phyloP scores from a whole-genome alignment of 23 tunicate genomes.

The Trididemnum nubilum region DNA sequence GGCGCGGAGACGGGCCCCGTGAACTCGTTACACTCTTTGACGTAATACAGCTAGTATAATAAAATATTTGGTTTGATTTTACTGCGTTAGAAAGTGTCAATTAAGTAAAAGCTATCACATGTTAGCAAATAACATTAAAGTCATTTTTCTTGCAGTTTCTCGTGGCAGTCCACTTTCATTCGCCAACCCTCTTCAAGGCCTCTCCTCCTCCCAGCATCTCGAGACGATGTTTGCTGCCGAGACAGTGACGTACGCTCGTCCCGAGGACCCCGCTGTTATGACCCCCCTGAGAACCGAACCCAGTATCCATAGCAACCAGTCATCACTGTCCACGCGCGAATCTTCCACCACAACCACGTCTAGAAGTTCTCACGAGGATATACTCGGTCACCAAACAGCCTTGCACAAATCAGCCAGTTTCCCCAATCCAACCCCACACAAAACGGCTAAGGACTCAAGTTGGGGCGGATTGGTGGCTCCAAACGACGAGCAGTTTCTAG shows the following conservation, averaged over 20 bases:
- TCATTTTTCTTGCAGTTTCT: no score
- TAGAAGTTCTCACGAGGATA: neutral
- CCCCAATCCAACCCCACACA: neutral
- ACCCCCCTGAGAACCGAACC: neutral
- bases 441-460: neutral
- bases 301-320: constrained; percentile 40
- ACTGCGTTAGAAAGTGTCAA: no score
- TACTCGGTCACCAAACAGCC: neutral
- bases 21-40: no score
- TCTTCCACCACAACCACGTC: constrained; percentile 69
- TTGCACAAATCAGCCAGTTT: neutral
- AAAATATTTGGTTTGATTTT: no score
- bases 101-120: no score
- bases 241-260: constrained; percentile 53
- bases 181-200: constrained; percentile 65
- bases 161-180: constrained; percentile 79
- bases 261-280: neutral
- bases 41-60: no score
- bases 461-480: neutral
- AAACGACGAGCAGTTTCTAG: constrained; percentile 23
- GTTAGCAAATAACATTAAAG: no score
- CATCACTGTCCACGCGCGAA: constrained; percentile 64
- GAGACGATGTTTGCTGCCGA: constrained; percentile 74
- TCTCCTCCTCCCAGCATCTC: constrained; percentile 39
- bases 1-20: no score